Evolutionary conservation across 2,888 invertebrate genomes (phyloP).

Genomic region (Rapana venosa): DNA sequence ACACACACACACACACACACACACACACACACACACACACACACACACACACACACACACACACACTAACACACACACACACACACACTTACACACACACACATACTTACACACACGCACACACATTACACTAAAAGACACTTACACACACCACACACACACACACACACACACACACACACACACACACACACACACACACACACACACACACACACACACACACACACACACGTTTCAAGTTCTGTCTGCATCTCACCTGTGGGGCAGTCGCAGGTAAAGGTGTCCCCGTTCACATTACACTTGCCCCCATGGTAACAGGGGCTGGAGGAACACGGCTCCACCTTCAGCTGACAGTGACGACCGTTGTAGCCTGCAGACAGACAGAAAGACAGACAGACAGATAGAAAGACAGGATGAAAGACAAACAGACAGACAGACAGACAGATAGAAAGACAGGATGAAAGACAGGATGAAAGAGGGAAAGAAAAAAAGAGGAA

Average conservation of each 20-base stretch:
- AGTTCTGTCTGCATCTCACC: constrained; percentile 41
- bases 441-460: neutral
- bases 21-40: too few species aligned
- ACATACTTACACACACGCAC: neutral
- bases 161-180: neutral
- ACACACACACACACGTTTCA: neutral
- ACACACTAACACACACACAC: neutral
- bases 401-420: neutral
- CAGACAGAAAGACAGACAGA: neutral
- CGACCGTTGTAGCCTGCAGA: constrained; percentile 61
- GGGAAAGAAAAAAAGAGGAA: neutral
- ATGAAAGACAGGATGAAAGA: neutral
- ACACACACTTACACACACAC: neutral
- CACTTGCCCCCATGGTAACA: constrained; percentile 65
- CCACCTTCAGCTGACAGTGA: constrained; percentile 52
- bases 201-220: neutral
- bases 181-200: neutral
- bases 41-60: too few species aligned
- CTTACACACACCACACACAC: neutral
- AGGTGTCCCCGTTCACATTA: constrained; percentile 40
- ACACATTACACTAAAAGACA: neutral
- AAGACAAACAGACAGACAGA: neutral
- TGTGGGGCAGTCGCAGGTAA: constrained; percentile 35
- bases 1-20: too few species aligned
- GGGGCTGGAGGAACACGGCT: constrained; percentile 61